Base-by-base conservation (phyloP, 30 jellyfish, hydroid and myxozoan species). In the Chrysaora quinquecirrha region DNA sequence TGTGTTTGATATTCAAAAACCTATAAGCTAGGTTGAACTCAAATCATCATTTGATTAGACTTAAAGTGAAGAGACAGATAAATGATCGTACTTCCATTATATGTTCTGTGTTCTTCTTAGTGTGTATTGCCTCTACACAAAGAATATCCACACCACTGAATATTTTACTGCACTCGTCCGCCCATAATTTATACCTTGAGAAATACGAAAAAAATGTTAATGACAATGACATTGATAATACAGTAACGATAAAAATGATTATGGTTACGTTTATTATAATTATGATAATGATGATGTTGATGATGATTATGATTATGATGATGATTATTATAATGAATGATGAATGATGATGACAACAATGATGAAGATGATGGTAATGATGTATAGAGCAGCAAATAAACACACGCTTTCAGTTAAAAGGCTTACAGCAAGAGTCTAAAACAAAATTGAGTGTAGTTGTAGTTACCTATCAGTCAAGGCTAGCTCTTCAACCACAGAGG, bases 391-490 rank as follows among this genome's bases (percentile, higher is more conserved):
- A n/a, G n/a, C n/a, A n/a, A n/a, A n/a, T n/a, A n/a, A n/a, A n/a
- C n/a, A n/a, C n/a, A n/a, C n/a, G n/a, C n/a, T n/a, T n/a, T n/a
- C n/a, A n/a, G n/a, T n/a, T n/a, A n/a, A n/a, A n/a, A n/a, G n/a
- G n/a, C n/a, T n/a, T n/a, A n/a, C n/a, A n/a, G n/a, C n/a, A n/a
- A n/a, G n/a, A n/a, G n/a, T n/a, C n/a, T n/a, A n/a, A n/a, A n/a
- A n/a, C n/a, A n/a, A n/a, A n/a, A n/a, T n/a, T n/a, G n/a, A n/a
- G n/a, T n/a, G n/a, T n/a, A n/a, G n/a, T n/a, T n/a, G 4, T 21
- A 18, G 19, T 34, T 67, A 91, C 98, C 98, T 86, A 75, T 91
- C 98, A 12, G 98, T 91, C 28, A 91, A 66, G n/a, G 98, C 98
- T 14, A 91, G 80, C 60, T 91, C 98, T 79, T 91, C 98, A 10